These are phyloP conservation scores for Anniella stebbinsi DNA, from an alignment of 2,797 vertebrate species.

Conservation along the genomic window DNA sequence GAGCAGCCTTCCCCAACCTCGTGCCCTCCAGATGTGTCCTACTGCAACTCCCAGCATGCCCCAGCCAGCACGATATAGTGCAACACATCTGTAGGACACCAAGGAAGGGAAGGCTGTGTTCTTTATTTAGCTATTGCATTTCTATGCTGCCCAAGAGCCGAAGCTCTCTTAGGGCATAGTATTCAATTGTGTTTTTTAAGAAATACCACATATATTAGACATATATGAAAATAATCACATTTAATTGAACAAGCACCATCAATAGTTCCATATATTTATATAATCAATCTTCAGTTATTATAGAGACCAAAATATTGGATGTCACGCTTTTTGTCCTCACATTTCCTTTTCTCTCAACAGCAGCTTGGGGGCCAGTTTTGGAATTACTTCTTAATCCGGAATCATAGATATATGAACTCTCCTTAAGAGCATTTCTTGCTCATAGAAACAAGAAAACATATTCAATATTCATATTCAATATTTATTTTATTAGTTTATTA, in stretches of 20 bases:
- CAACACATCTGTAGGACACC: too few relatives aligned
- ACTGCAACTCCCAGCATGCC: too few relatives aligned
- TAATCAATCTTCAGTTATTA: background rate
- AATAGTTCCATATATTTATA: background rate
- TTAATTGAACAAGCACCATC: background rate
- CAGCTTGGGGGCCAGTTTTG: background rate
- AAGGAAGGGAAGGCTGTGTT: too few relatives aligned
- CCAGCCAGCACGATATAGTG: too few relatives aligned
- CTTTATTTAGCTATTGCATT: too few relatives aligned
- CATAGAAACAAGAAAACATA: background rate
- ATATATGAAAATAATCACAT: background rate
- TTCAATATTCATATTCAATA: background rate
- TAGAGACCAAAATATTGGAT: background rate
- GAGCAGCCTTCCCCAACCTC: background rate
- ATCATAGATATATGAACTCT: background rate
- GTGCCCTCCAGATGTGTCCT: too few relatives aligned
- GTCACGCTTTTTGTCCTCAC: background rate
- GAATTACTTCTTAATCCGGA: background rate
- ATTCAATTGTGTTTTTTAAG: background rate
- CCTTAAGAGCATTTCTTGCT: background rate
- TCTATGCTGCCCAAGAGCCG: too few relatives aligned
- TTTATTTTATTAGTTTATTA: too few relatives aligned
- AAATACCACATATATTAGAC: background rate
- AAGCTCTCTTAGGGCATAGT: background rate
- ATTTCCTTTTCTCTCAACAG: background rate